These are phyloP conservation scores for Sebastes hubbsi DNA, from an alignment of 2,797 vertebrate genomes.

Conservation along the genomic window DNA sequence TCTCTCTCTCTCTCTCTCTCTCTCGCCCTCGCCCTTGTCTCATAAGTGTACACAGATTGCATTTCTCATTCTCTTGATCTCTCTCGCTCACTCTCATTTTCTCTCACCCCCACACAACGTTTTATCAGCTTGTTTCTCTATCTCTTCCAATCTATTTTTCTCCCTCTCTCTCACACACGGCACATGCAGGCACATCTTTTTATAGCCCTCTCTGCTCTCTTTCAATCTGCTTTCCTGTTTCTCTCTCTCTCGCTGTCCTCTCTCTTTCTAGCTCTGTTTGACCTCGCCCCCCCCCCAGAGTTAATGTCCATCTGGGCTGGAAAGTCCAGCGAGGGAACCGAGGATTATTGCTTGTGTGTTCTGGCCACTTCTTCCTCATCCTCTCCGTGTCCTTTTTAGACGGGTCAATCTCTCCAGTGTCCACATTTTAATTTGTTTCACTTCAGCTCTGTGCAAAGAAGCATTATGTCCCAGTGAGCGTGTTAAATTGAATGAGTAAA, in stretches of 20 bases:
- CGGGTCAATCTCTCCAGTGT: constrained; percentile 27
- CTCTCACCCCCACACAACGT: constrained; percentile 43
- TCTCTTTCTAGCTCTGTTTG: constrained; percentile 36
- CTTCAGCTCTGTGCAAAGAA: constrained; percentile 10
- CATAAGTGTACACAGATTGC: constrained; percentile 60
- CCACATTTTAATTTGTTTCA: constrained; percentile 34
- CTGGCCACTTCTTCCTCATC: constrained; percentile 48
- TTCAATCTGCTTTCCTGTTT: constrained; percentile 60
- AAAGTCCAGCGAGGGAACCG: constrained; percentile 55
- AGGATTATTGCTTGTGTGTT: constrained; percentile 63
- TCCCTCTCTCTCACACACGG: background rate
- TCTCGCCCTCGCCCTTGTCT: background rate
- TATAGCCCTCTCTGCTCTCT: constrained; percentile 56
- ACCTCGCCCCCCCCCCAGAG: constrained; percentile 49
- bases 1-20: background rate
- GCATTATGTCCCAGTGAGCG: constrained; percentile 1
- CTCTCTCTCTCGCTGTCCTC: constrained; percentile 2
- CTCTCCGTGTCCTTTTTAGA: constrained; percentile 36
- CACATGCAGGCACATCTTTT: constrained; percentile 47
- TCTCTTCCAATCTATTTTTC: constrained; percentile 62
- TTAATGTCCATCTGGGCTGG: constrained; percentile 71
- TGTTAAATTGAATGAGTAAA: background rate
- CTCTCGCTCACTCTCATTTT: constrained; percentile 46
- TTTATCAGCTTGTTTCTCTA: constrained; percentile 60
- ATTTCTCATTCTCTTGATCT: constrained; percentile 49